A percentile compares a stretch with the other conserved stretches of the same genome.
These are phyloP conservation scores for Drosophila basisetae DNA, from an alignment of 2,888 invertebrate genomes.

Conservation along the genomic window DNA sequence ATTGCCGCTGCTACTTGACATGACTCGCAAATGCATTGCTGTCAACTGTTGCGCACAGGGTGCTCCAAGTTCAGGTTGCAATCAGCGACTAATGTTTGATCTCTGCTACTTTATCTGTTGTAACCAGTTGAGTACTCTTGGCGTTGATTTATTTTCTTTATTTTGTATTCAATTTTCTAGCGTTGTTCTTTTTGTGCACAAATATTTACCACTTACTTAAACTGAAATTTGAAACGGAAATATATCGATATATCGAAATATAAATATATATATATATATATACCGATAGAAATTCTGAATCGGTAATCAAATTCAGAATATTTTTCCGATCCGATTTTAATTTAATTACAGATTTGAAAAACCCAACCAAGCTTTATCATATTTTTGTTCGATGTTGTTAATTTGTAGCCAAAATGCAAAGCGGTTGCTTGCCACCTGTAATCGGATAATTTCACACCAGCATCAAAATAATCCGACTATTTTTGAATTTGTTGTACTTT, in stretches of 20 bases:
- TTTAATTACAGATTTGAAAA: neutral
- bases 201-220: neutral
- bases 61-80: slow-evolving; percentile 1
- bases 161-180: neutral
- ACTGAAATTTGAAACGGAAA: too few species aligned
- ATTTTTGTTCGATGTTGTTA: neutral
- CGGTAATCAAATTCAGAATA: neutral
- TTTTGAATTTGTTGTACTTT: neutral
- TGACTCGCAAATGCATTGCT: slow-evolving; percentile 7
- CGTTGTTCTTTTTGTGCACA: neutral
- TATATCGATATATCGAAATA: too few species aligned
- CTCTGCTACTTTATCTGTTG: neutral
- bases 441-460: neutral
- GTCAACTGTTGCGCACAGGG: slow-evolving; percentile 22
- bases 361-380: neutral
- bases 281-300: neutral
- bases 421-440: neutral
- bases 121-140: neutral
- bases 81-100: neutral
- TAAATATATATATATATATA: too few species aligned
- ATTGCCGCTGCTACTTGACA: slow-evolving; percentile 44
- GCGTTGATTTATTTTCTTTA: neutral
- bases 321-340: neutral
- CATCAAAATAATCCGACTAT: neutral
- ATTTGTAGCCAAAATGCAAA: too few species aligned